Evolutionary conservation across 2,797 vertebrate species (phyloP).

Genomic region (Staurois parvus): DNA sequence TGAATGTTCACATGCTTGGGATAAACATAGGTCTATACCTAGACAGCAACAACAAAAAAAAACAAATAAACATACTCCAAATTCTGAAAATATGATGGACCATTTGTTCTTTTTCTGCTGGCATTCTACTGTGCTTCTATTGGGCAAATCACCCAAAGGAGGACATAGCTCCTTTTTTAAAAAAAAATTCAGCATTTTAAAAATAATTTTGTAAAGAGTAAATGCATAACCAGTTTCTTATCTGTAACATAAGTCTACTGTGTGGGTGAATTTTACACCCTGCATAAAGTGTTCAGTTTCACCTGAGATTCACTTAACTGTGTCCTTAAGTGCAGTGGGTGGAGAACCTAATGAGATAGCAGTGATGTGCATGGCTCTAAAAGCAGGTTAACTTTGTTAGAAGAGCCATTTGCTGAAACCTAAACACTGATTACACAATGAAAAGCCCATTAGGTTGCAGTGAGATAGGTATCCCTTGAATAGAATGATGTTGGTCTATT

Average conservation of each 20-base stretch:
- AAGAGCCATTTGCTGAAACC: constrained; percentile 42
- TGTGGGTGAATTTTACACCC: constrained; percentile 4
- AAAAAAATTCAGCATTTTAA: too few species aligned
- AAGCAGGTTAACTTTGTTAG: constrained; percentile 55
- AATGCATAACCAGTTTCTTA: constrained; percentile 1
- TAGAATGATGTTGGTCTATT: constrained; percentile 47
- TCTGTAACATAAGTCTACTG: neutral
- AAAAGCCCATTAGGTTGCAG: constrained; percentile 43
- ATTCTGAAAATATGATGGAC: too few species aligned
- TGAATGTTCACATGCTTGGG: too few species aligned
- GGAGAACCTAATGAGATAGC: constrained; percentile 43
- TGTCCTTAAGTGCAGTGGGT: constrained; percentile 28
- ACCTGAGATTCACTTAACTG: constrained; percentile 27
- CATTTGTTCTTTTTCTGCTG: too few species aligned
- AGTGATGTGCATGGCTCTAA: constrained; percentile 27
- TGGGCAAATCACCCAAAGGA: too few species aligned
- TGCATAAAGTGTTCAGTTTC: constrained; percentile 17
- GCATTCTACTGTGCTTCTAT: too few species aligned
- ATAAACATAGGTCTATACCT: too few species aligned
- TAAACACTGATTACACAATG: constrained; percentile 40
- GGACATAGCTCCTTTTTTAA: too few species aligned
- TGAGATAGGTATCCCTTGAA: constrained; percentile 35
- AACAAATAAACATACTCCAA: too few species aligned
- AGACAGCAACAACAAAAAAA: too few species aligned
- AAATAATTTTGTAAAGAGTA: too few species aligned